These are phyloP conservation scores for Onychostoma macrolepis DNA, from an alignment of 2,113 vertebrate genomes.

Conservation along the genomic window DNA sequence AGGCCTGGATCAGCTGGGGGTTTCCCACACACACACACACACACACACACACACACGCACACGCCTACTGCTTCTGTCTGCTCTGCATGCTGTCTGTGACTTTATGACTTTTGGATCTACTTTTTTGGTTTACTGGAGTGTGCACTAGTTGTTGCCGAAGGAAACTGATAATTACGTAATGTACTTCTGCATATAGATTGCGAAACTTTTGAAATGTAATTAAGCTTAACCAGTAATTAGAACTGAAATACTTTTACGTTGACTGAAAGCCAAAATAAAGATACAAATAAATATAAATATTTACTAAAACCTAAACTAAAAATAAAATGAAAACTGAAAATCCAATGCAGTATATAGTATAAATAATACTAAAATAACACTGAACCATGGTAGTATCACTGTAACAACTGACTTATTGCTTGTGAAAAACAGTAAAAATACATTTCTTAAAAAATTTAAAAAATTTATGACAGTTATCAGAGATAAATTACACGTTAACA, in stretches of 20 bases:
- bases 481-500: neutral
- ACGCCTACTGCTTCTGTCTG: neutral
- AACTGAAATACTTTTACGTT: neutral
- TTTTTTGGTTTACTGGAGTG: neutral
- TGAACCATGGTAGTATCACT: too few species aligned
- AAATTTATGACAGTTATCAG: neutral
- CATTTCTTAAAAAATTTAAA: neutral
- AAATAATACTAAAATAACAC: too few species aligned
- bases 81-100: neutral
- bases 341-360: too few species aligned
- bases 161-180: neutral
- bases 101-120: neutral
- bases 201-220: neutral
- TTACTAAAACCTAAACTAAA: too few species aligned
- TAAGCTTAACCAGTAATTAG: neutral
- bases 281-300: neutral
- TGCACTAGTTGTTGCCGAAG: neutral
- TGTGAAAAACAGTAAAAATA: neutral
- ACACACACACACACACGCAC: neutral
- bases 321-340: too few species aligned
- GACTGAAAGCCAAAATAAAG: neutral
- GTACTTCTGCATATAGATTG: neutral
- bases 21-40: neutral
- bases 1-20: slow-evolving; percentile 21
- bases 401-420: neutral